These are phyloP conservation scores for Argopecten irradians DNA, from an alignment of 1,140 invertebrate genomes.

Conservation along the genomic window DNA sequence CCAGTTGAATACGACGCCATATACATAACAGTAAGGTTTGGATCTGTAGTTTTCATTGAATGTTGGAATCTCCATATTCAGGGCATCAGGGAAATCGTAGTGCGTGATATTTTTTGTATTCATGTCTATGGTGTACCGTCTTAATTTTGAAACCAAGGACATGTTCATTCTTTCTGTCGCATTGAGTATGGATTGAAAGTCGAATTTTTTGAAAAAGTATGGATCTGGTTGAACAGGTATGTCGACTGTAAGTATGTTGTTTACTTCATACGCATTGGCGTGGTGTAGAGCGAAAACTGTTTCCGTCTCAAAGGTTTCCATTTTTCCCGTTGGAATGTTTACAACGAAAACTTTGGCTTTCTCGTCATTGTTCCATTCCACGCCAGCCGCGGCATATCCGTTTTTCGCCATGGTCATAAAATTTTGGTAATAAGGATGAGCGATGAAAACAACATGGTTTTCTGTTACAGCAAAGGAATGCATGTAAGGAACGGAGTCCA, in stretches of 20 bases:
- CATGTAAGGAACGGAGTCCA: constrained; percentile 68
- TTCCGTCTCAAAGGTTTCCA: constrained; percentile 56
- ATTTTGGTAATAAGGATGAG: constrained; percentile 66
- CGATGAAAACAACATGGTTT: constrained; percentile 66
- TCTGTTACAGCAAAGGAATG: constrained; percentile 70
- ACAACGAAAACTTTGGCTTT: constrained; percentile 60
- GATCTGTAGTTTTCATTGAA: constrained; percentile 70
- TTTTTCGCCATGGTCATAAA: constrained; percentile 56
- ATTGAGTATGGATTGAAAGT: constrained; percentile 57
- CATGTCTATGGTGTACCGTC: constrained; percentile 64
- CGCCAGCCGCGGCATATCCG: constrained; percentile 57
- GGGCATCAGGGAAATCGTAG: constrained; percentile 50
- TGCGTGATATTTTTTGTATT: constrained; percentile 34
- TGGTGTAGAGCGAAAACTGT: constrained; percentile 69
- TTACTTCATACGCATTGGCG: constrained; percentile 68
- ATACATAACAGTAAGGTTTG: constrained; percentile 67
- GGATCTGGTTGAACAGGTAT: constrained; percentile 61
- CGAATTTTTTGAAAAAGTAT: constrained; percentile 57
- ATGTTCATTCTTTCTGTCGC: constrained; percentile 53
- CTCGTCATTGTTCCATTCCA: constrained; percentile 62
- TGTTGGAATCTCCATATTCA: constrained; percentile 68
- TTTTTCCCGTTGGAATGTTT: constrained; percentile 57
- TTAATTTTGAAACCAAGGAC: constrained; percentile 46
- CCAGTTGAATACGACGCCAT: constrained; percentile 67
- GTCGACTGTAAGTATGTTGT: constrained; percentile 61